phyloP scores from a whole-genome alignment of 2,888 invertebrate species.

The Caenorhabditis sp. region DNA sequence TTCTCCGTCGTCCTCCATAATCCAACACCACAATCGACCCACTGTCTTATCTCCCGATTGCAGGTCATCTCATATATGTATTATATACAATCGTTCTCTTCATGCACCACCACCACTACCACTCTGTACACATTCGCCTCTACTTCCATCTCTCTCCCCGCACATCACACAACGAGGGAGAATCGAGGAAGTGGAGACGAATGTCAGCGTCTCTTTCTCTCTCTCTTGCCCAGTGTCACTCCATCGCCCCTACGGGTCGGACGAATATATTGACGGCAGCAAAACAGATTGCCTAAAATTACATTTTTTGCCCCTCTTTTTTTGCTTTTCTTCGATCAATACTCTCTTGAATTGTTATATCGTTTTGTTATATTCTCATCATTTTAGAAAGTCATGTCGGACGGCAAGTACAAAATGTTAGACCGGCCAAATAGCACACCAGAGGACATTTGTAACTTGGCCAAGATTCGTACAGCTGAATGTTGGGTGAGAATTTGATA shows the following conservation, averaged over 20 bases:
- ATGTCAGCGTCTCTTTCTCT: conserved; percentile 5
- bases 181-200: neutral
- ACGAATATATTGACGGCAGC: neutral
- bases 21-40: neutral
- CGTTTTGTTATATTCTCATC: neutral
- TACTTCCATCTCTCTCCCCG: neutral
- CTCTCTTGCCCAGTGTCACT: too few relatives aligned
- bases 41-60: too few relatives aligned
- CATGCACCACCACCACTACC: neutral
- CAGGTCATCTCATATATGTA: too few relatives aligned
- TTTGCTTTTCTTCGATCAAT: neutral
- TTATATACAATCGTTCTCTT: neutral
- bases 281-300: conserved; percentile 9
- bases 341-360: neutral
- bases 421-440: neutral
- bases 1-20: too few relatives aligned
- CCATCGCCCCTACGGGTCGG: too few relatives aligned
- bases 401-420: neutral
- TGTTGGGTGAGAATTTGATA: too few relatives aligned
- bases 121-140: conserved; percentile 1
- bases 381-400: conserved; percentile 11
- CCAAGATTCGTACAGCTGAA: too few relatives aligned
- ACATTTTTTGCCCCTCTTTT: neutral
- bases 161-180: conserved; percentile 11
- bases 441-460: neutral